phyloP scores from a whole-genome alignment of 2,888 invertebrate genomes.

The Campoplex nolae region DNA sequence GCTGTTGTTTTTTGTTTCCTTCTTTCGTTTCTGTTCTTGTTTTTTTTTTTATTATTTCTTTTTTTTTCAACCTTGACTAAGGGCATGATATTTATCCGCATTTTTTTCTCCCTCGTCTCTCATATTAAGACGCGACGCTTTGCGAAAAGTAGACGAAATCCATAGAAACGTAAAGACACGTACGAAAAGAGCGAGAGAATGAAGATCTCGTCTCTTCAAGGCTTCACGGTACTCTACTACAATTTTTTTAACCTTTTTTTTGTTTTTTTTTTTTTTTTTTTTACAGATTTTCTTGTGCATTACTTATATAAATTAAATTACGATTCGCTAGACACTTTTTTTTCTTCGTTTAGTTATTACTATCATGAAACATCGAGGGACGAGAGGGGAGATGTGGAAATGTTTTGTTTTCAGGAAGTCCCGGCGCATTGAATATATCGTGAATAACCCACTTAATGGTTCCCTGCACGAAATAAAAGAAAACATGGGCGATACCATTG shows the following conservation, averaged over 20 bases:
- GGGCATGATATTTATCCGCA: constrained; percentile 61
- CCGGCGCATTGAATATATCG: constrained; percentile 67
- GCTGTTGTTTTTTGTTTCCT: constrained; percentile 59
- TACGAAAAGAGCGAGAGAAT: constrained; percentile 69
- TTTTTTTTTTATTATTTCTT: constrained; percentile 9
- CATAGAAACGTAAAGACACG: constrained; percentile 67
- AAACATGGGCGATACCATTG: constrained; percentile 44
- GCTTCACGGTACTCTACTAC: constrained; percentile 75
- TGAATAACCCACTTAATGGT: constrained; percentile 64
- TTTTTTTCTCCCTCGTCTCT: constrained; percentile 6
- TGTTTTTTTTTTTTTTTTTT: constrained; percentile 30
- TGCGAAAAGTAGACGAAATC: constrained; percentile 62
- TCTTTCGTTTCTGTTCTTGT: constrained; percentile 61
- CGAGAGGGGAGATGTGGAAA: constrained; percentile 19
- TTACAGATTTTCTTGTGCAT: constrained; percentile 74
- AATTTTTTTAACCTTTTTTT: constrained; percentile 67
- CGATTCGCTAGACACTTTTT: constrained; percentile 77
- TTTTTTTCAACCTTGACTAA: constrained; percentile 42
- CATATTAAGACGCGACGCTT: constrained; percentile 39
- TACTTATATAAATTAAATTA: constrained; percentile 82
- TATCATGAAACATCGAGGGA: constrained; percentile 76
- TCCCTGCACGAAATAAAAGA: constrained; percentile 55
- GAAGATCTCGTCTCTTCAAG: constrained; percentile 72
- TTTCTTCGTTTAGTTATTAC: constrained; percentile 71
- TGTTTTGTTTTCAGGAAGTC: constrained; percentile 65